These are phyloP conservation scores for Ferdinandea cuprea DNA, from an alignment of 2,888 invertebrate genomes.

Conservation along the genomic window DNA sequence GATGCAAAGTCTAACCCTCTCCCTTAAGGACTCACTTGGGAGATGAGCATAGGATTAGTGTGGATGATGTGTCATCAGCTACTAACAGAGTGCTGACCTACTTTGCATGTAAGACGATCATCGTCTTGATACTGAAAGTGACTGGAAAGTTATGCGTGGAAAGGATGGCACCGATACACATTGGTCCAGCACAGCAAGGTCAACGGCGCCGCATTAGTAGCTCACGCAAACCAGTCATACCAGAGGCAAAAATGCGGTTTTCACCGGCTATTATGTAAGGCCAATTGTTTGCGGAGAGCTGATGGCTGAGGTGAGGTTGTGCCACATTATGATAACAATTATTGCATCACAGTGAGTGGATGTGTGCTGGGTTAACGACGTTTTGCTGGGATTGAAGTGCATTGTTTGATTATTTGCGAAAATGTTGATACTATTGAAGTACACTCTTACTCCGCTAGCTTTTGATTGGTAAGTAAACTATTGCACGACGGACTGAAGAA, in stretches of 20 bases:
- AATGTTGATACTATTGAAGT: too few species aligned
- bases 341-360: neutral
- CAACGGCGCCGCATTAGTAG: neutral
- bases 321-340: neutral
- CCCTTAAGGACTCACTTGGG: slow-evolving; percentile 34
- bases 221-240: slow-evolving; percentile 8
- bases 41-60: slow-evolving; percentile 43
- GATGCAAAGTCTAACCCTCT: slow-evolving; percentile 46
- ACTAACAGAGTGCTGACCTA: slow-evolving; percentile 39
- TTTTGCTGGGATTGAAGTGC: neutral
- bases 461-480: too few species aligned
- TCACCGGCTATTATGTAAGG: slow-evolving; percentile 32
- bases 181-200: slow-evolving; percentile 5
- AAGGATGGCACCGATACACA: slow-evolving; percentile 29
- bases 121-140: slow-evolving; percentile 36
- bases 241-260: slow-evolving; percentile 37
- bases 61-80: slow-evolving; percentile 45
- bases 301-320: neutral
- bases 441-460: too few species aligned
- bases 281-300: slow-evolving; percentile 15
- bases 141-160: slow-evolving; percentile 1
- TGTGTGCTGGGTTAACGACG: neutral
- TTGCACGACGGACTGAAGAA: too few species aligned
- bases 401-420: too few species aligned
- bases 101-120: slow-evolving; percentile 30